Conservation (phyloP, 2,113 vertebrate species). For the Ascaphus truei region DNA sequence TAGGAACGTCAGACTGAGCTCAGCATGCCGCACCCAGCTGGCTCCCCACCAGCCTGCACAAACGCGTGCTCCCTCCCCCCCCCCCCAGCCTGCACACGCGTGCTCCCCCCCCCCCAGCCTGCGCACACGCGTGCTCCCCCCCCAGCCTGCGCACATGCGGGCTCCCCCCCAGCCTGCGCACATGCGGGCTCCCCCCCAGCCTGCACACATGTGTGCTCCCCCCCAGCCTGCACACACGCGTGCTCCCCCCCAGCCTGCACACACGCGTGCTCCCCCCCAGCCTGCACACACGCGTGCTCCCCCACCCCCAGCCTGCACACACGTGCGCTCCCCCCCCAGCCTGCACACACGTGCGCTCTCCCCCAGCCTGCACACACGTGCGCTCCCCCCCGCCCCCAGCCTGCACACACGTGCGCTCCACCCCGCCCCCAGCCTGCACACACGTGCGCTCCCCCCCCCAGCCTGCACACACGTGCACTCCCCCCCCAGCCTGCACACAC, state of each 20-base stretch:
- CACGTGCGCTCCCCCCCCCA: no score
- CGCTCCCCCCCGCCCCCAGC: no score
- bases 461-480: neutral
- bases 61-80: neutral
- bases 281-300: no score
- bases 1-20: neutral
- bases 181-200: neutral
- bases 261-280: no score
- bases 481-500: no score
- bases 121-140: no score
- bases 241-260: no score
- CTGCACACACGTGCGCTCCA: neutral
- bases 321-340: no score
- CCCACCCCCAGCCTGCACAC: no score
- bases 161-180: neutral
- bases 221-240: neutral
- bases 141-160: neutral
- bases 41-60: neutral
- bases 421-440: neutral
- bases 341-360: no score
- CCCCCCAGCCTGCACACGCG: neutral
- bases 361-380: no score
- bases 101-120: no score
- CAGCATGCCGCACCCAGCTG: neutral
- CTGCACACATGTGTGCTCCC: neutral